Evolutionary conservation across 2,888 invertebrate genomes (phyloP).

Genomic region (Spisula solida): DNA sequence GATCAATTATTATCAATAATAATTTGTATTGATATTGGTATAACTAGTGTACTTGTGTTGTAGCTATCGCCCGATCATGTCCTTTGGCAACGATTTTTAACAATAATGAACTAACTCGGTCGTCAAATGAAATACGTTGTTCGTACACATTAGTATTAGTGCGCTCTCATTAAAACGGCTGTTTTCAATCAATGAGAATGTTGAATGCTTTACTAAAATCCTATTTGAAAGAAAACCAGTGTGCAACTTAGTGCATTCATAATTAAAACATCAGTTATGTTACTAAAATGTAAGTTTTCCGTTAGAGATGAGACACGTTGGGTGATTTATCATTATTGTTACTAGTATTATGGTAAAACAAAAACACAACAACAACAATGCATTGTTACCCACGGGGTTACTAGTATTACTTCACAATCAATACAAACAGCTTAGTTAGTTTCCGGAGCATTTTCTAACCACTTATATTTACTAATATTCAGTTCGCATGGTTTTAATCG

Average conservation of each 20-base stretch:
- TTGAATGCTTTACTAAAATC: neutral
- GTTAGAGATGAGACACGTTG: neutral
- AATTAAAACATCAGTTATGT: neutral
- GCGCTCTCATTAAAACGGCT: neutral
- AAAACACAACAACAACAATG: too few species aligned
- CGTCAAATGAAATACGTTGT: neutral
- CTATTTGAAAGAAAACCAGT: neutral
- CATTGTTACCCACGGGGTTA: neutral
- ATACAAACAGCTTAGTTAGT: neutral
- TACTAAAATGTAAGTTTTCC: neutral
- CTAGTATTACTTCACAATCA: neutral
- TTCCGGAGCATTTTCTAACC: neutral
- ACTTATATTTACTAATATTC: too few species aligned
- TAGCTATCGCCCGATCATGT: neutral
- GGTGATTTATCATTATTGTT: neutral
- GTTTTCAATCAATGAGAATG: neutral
- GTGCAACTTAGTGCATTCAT: neutral
- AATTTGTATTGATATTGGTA: too few species aligned
- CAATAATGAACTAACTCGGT: neutral
- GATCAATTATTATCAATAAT: too few species aligned
- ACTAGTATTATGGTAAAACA: neutral
- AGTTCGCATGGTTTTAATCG: too few species aligned
- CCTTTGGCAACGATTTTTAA: neutral
- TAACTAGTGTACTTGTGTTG: neutral
- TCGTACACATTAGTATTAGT: neutral